Percentiles rank a stretch among this genome's conserved stretches.
Conservation (phyloP, 2,797 vertebrate species). For the Sandelia bainsii region DNA sequence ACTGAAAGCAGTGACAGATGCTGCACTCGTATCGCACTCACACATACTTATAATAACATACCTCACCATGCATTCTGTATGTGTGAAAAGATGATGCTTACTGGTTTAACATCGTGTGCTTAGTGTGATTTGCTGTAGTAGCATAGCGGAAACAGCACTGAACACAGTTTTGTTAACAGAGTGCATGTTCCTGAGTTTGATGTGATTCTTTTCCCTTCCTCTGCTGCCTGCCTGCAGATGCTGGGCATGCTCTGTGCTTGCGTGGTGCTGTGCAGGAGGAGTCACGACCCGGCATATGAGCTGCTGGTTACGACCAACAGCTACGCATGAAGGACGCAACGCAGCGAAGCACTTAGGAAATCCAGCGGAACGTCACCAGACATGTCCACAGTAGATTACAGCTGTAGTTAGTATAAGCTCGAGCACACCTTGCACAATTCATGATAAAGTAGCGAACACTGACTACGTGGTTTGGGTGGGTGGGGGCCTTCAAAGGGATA, state of each 20-base stretch:
- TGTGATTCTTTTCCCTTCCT: not conserved
- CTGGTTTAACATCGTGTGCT: not conserved
- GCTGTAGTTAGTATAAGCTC: slow-evolving; percentile 81
- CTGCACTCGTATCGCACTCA: too few species aligned
- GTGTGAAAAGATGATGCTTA: too few species aligned
- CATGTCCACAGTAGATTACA: slow-evolving; percentile 75
- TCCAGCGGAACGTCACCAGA: slow-evolving; percentile 80
- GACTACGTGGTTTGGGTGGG: slow-evolving; percentile 74
- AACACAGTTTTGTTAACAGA: too few species aligned
- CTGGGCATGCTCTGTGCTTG: slow-evolving; percentile 98
- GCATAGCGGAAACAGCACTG: not conserved
- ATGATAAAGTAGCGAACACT: slow-evolving; percentile 82
- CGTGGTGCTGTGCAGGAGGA: slow-evolving; percentile 94
- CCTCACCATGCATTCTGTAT: too few species aligned
- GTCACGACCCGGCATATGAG: slow-evolving; percentile 95
- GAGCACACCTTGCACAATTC: slow-evolving; percentile 85
- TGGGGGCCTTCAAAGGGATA: slow-evolving; percentile 36
- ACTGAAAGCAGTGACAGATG: too few species aligned
- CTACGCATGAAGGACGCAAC: slow-evolving; percentile 87
- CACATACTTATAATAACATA: too few species aligned
- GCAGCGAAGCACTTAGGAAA: slow-evolving; percentile 57
- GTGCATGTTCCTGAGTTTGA: too few species aligned
- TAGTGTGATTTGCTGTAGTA: not conserved
- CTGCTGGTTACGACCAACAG: slow-evolving; percentile 96
- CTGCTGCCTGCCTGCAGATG: slow-evolving; percentile 82